phyloP scores from a whole-genome alignment of 1,140 invertebrate genomes.

The Drosophila mauritiana region DNA sequence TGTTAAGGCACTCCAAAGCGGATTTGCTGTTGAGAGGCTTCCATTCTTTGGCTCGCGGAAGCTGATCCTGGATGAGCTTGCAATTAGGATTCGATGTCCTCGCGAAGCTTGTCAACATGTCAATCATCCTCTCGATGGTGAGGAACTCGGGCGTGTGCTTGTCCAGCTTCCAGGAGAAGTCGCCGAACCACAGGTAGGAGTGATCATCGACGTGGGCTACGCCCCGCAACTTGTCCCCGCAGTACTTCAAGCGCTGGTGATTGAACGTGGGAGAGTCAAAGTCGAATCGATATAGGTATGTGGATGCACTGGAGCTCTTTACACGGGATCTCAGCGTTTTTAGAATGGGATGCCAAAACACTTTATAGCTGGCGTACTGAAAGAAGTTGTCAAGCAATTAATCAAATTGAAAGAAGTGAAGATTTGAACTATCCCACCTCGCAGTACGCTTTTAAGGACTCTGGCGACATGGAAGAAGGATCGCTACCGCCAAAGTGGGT shows the following conservation, averaged over 20 bases:
- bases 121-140: conserved; percentile 85
- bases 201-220: conserved; percentile 88
- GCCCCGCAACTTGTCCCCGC: conserved; percentile 81
- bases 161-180: conserved; percentile 83
- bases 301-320: conserved; percentile 58
- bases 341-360: conserved; percentile 84
- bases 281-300: conserved; percentile 85
- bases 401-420: background rate
- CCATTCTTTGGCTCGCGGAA: conserved; percentile 48
- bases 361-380: conserved; percentile 81
- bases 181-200: conserved; percentile 87
- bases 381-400: background rate
- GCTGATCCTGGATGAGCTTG: conserved; percentile 17
- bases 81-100: conserved; percentile 79
- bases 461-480: conserved; percentile 31
- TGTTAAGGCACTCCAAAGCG: conserved; percentile 81
- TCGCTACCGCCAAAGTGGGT: conserved; percentile 57
- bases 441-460: conserved; percentile 58
- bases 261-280: conserved; percentile 79
- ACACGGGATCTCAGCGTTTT: conserved; percentile 48
- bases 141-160: conserved; percentile 69
- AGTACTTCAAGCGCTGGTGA: conserved; percentile 72
- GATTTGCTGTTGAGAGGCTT: conserved; percentile 54
- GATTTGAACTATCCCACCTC: conserved; percentile 43
- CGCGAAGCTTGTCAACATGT: conserved; percentile 84